Conservation (phyloP, 2,797 vertebrate genomes). For the Centropyge bicolor region DNA sequence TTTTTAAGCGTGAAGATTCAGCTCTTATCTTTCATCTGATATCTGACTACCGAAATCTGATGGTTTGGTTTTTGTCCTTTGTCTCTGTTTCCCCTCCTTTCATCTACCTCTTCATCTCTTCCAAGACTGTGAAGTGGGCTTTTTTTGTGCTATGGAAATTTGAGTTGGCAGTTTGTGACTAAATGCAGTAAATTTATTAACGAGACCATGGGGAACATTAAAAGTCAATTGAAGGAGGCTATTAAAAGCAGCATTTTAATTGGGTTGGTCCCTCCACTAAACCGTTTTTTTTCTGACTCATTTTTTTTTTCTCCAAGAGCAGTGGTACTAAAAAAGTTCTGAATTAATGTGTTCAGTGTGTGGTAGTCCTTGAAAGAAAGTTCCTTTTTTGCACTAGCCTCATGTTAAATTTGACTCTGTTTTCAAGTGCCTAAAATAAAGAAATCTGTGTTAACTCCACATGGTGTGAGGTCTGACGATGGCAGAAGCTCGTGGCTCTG, state of each 20-base stretch:
- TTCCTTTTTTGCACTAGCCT: conserved; percentile 46
- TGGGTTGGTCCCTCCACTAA: conserved; percentile 80
- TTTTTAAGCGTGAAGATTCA: conserved; percentile 37
- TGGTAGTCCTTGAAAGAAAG: conserved; percentile 77
- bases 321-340: conserved; percentile 75
- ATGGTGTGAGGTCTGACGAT: conserved; percentile 41
- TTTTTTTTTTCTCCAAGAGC: conserved; percentile 54
- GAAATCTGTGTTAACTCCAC: conserved; percentile 21
- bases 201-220: conserved; percentile 83
- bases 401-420: conserved; percentile 20
- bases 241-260: conserved; percentile 86
- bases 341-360: conserved; percentile 68
- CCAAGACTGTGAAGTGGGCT: conserved; percentile 46
- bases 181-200: conserved; percentile 86
- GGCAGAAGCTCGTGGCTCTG: conserved; percentile 27
- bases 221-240: conserved; percentile 86
- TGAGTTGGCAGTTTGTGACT: conserved; percentile 82
- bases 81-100: conserved; percentile 49
- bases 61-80: conserved; percentile 49
- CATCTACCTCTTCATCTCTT: conserved; percentile 64
- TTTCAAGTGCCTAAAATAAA: conserved; percentile 10
- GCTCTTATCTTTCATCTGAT: conserved; percentile 60
- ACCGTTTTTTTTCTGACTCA: conserved; percentile 52
- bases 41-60: conserved; percentile 52
- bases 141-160: conserved; percentile 74